Evolutionary conservation across 37 sponge, comb jelly and placozoan genomes (phyloP).

Genomic region (Crambe crambe): DNA sequence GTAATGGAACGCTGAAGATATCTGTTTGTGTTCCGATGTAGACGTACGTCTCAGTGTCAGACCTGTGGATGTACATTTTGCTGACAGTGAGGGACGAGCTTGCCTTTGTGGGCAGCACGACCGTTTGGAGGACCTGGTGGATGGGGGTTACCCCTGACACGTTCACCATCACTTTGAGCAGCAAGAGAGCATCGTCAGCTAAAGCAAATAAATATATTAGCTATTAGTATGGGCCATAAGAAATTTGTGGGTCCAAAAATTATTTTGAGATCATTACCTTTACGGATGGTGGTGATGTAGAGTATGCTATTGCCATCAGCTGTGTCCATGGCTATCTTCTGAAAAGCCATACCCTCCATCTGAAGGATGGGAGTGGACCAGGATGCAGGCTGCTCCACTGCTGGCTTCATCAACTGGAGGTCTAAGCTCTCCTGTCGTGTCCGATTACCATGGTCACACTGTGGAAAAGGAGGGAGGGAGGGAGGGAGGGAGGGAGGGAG

Average conservation of each 20-base stretch:
- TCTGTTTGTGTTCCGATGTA: constrained; percentile 44
- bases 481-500: neutral
- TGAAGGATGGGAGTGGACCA: constrained; percentile 12
- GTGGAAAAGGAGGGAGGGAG: neutral
- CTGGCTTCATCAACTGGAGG: constrained; percentile 38
- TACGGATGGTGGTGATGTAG: constrained; percentile 42
- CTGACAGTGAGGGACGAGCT: constrained; percentile 2
- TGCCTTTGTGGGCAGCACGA: neutral
- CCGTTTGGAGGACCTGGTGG: neutral
- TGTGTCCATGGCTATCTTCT: constrained; percentile 31
- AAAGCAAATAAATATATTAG: too few species aligned
- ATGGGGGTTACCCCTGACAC: neutral
- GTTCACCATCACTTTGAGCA: neutral
- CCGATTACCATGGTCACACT: constrained; percentile 41
- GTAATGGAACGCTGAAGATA: constrained; percentile 30
- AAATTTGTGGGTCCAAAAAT: too few species aligned
- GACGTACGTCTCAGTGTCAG: neutral
- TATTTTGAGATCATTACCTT: too few species aligned
- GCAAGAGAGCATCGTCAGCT: neutral
- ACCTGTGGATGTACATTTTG: constrained; percentile 4
- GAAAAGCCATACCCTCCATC: constrained; percentile 35
- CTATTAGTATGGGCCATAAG: too few species aligned
- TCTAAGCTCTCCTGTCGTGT: constrained; percentile 14
- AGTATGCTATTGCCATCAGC: constrained; percentile 38
- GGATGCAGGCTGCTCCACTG: constrained; percentile 13